A percentile compares a stretch with the other conserved stretches of the same genome.
phyloP scores from a whole-genome alignment of 2,888 invertebrate species.

The Drosophila mulleri region DNA sequence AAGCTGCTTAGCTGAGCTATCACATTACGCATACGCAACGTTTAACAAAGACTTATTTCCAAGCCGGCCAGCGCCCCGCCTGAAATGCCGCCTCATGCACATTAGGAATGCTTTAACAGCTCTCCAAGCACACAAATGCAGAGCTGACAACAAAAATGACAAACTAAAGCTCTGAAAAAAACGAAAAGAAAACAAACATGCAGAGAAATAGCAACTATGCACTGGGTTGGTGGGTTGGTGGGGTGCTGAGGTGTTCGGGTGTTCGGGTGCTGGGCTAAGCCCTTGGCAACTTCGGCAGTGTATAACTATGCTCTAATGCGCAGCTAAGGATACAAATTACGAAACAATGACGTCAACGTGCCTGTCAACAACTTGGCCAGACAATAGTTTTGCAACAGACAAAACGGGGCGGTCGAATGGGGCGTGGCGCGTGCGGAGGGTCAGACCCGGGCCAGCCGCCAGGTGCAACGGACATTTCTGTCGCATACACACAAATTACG shows the following conservation, averaged over 20 bases:
- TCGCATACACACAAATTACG: constrained; percentile 81
- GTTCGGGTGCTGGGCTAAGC: constrained; percentile 18
- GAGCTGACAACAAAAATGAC: not conserved
- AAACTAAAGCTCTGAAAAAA: constrained; percentile 15
- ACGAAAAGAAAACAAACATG: constrained; percentile 14
- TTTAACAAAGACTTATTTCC: constrained; percentile 4
- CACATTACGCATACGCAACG: constrained; percentile 45
- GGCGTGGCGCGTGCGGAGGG: not conserved
- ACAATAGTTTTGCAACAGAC: constrained; percentile 73
- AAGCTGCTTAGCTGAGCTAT: constrained; percentile 12
- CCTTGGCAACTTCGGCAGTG: constrained; percentile 37
- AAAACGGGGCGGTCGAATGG: constrained; percentile 1
- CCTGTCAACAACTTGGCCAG: constrained; percentile 82
- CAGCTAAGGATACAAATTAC: constrained; percentile 80
- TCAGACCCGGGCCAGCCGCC: constrained; percentile 39
- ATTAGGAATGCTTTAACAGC: constrained; percentile 47
- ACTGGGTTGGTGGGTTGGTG: not conserved
- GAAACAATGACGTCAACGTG: constrained; percentile 81
- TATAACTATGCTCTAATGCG: constrained; percentile 77
- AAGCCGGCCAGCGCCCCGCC: constrained; percentile 5
- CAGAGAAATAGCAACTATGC: constrained; percentile 8
- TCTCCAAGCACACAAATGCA: constrained; percentile 17
- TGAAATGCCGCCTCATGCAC: constrained; percentile 28
- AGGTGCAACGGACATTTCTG: constrained; percentile 78
- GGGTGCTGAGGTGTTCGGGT: no score